Evolutionary conservation across 2,113 vertebrate species (phyloP).

Genomic region (Perca flavescens): DNA sequence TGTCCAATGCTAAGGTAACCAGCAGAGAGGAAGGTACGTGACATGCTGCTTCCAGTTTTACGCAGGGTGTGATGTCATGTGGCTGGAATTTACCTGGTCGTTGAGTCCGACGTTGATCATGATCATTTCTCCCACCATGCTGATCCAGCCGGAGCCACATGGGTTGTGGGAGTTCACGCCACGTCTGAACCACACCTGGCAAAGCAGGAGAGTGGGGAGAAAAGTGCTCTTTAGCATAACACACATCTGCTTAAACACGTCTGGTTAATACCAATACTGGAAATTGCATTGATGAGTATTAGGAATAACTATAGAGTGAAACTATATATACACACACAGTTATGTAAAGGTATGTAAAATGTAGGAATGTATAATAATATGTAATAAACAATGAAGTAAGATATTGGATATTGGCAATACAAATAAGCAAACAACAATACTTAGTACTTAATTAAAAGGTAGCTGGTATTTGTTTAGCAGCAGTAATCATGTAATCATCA

Average conservation of each 20-base stretch:
- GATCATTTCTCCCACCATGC: slow-evolving; percentile 96
- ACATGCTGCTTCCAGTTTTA: not conserved
- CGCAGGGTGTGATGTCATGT: not conserved
- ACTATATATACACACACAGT: too few species aligned
- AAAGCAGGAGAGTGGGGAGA: slow-evolving; percentile 6
- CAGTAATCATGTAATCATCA: too few species aligned
- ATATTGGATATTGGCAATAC: not conserved
- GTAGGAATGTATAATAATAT: not conserved
- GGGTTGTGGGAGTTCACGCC: slow-evolving; percentile 96
- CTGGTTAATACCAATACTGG: not conserved
- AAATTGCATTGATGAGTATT: too few species aligned
- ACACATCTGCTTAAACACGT: not conserved
- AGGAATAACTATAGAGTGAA: too few species aligned
- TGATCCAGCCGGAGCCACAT: slow-evolving; percentile 95
- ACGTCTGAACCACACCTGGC: slow-evolving; percentile 97
- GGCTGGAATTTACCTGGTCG: slow-evolving; percentile 88
- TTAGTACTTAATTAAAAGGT: not conserved
- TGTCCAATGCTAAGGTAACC: not conserved
- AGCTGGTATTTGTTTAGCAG: not conserved
- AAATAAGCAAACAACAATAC: too few species aligned
- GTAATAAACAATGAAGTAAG: not conserved
- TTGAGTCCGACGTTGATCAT: slow-evolving; percentile 95
- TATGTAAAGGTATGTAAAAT: too few species aligned
- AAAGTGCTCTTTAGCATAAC: not conserved
- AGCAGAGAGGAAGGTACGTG: not conserved